Evolutionary conservation across 2,797 vertebrate species (phyloP), one percentile per base, ranked within the genome.

Genomic region (Loriculus beryllinus): DNA sequence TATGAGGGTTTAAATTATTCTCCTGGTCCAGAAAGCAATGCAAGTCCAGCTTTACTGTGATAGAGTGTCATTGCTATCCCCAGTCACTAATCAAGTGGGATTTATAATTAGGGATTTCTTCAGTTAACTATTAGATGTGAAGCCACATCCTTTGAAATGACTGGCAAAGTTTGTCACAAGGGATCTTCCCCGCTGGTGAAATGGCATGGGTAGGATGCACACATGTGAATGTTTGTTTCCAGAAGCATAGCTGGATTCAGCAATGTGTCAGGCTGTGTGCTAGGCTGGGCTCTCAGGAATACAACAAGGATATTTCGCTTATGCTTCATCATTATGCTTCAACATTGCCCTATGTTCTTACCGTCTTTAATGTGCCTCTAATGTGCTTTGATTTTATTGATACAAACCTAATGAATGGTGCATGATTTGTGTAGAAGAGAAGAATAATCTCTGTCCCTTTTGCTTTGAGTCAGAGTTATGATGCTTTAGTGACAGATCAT

Each of bases 151-250:
- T 54, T 26, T 14, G 23, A 25, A 35, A 12, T 2, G 20, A 6
- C 10, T 14, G 54, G 35, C 48, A 23, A 35, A 14, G 70, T 39
- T 37, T 49, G 56, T 45, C 31, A 1, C 19, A 12, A 9, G 72
- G 71, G 52, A 28, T 15, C n/a, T 25, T 57, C 56, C 42, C 72
- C 6, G 35, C 4, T 19, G n/a, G 31, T 14, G 77, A 31, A n/a
- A 3, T 9, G 60, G 40, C 74, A 29, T 0, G 1, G 14, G 43
- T 0, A 6, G 72, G 68, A 22, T 6, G 20, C 64, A 3, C 40
- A 8, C 0, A 0, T 9, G 4, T 1, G 48, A 5, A 4, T 10
- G 40, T 17, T 35, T 16, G 19, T 35, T 82, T 43, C 48, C 35
- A 45, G 64, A 2, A 51, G 81, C 22, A 12, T 3, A 11, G 25